Evolutionary conservation across 2,113 vertebrate species (phyloP).

Genomic region (Perognathus longimembris): DNA sequence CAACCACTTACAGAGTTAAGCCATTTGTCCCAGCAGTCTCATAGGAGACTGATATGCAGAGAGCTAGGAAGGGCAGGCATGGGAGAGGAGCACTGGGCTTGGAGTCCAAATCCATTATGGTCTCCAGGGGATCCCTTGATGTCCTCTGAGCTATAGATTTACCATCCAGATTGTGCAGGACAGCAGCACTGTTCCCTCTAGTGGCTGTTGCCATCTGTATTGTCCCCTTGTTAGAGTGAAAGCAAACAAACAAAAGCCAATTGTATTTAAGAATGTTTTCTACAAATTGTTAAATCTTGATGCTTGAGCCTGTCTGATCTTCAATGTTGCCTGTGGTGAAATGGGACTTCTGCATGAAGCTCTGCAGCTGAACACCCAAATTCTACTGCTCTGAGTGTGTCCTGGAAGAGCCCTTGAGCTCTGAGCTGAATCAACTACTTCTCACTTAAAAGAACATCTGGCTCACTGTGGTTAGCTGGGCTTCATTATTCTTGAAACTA

Average conservation of each 20-base stretch:
- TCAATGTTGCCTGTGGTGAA: background rate
- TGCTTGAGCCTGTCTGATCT: background rate
- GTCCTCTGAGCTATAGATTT: background rate
- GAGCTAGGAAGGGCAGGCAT: background rate
- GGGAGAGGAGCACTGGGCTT: background rate
- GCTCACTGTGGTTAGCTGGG: background rate
- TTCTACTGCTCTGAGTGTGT: background rate
- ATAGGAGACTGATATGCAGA: background rate
- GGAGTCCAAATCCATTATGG: background rate
- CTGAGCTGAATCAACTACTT: background rate
- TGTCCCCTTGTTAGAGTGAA: background rate
- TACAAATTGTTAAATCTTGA: background rate
- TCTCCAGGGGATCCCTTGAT: background rate
- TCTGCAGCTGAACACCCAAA: background rate
- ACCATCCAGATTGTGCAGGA: background rate
- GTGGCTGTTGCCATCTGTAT: background rate
- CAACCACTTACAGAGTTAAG: background rate
- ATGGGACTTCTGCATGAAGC: background rate
- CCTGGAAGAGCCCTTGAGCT: background rate
- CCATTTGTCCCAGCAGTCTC: background rate
- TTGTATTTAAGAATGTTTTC: background rate
- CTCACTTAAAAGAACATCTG: background rate
- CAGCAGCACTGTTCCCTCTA: background rate
- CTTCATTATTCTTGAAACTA: background rate
- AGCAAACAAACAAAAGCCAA: background rate